Evolutionary conservation across 2,113 vertebrate species (phyloP).

Genomic region (Theristicus caerulescens): DNA sequence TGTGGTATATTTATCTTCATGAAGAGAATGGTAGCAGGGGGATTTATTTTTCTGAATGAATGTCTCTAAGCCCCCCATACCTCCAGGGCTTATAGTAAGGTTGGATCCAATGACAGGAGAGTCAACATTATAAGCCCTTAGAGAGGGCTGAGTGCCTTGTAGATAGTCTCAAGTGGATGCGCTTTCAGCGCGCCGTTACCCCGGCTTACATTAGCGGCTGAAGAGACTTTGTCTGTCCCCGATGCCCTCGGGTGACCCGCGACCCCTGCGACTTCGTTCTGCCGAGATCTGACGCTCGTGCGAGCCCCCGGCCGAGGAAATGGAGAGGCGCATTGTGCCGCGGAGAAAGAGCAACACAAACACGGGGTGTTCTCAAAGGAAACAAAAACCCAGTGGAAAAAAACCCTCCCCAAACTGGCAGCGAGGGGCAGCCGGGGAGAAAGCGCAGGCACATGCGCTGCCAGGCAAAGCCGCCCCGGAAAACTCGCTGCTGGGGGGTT

Average conservation of each 20-base stretch:
- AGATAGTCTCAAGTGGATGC: constrained; percentile 81
- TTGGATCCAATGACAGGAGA: constrained; percentile 78
- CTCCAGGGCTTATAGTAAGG: constrained; percentile 77
- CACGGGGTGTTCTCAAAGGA: constrained; percentile 77
- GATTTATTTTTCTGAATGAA: constrained; percentile 73
- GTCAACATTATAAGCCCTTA: constrained; percentile 80
- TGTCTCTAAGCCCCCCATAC: constrained; percentile 68
- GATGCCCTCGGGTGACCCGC: constrained; percentile 78
- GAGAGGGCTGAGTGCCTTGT: constrained; percentile 75
- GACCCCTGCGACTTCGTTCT: constrained; percentile 75
- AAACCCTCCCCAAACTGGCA: background rate
- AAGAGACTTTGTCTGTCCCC: constrained; percentile 75
- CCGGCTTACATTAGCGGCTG: constrained; percentile 78
- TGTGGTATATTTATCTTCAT: constrained; percentile 73
- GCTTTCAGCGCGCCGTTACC: constrained; percentile 78
- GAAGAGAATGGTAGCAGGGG: constrained; percentile 68
- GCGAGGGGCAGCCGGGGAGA: background rate
- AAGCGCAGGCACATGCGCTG: background rate
- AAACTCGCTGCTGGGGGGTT: rapidly evolving
- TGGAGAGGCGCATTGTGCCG: constrained; percentile 76
- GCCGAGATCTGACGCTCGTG: constrained; percentile 68
- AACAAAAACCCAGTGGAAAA: constrained; percentile 50
- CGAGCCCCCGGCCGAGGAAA: constrained; percentile 74
- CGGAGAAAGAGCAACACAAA: constrained; percentile 77
- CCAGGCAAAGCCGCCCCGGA: rapidly evolving